phyloP scores from a whole-genome alignment of 2,797 vertebrate genomes.

The Sebastes cheni region DNA sequence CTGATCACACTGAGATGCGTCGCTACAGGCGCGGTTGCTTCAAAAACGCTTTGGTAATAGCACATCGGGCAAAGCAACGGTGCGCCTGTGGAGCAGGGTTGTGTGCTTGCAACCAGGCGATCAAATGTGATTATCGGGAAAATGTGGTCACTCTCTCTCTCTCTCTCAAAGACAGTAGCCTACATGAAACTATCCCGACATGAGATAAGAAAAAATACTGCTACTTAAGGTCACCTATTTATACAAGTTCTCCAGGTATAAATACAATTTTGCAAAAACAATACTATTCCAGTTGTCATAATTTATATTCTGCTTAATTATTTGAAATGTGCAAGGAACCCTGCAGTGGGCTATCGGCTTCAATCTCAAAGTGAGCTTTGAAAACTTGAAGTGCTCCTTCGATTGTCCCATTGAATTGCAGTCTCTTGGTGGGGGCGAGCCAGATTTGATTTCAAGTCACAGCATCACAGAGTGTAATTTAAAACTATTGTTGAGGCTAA shows the following conservation, averaged over 20 bases:
- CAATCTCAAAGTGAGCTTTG: constrained; percentile 10
- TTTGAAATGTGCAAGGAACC: constrained; percentile 1
- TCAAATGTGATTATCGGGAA: background rate
- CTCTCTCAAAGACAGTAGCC: too few species aligned
- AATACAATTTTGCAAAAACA: constrained; percentile 7
- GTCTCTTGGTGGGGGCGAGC: constrained; percentile 3
- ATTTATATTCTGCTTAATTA: background rate
- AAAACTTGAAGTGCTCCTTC: constrained; percentile 23
- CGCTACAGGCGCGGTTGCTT: too few species aligned
- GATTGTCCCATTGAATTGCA: background rate
- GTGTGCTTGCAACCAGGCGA: background rate
- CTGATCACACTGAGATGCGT: background rate
- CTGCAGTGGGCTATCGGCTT: background rate
- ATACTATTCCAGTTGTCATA: background rate
- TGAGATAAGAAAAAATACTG: background rate
- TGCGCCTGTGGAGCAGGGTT: too few species aligned
- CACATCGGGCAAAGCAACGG: too few species aligned
- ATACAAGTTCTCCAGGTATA: background rate
- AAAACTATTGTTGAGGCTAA: constrained; percentile 50
- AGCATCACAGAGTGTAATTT: constrained; percentile 43
- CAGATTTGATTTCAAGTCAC: constrained; percentile 41
- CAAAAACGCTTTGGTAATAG: too few species aligned
- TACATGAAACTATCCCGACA: background rate
- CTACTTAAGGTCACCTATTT: background rate
- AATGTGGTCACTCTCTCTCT: too few species aligned